A percentile compares a stretch with the other conserved stretches of the same genome.
Evolutionary conservation across 2,888 invertebrate genomes (phyloP).

Genomic region (Pegoplata infirma): DNA sequence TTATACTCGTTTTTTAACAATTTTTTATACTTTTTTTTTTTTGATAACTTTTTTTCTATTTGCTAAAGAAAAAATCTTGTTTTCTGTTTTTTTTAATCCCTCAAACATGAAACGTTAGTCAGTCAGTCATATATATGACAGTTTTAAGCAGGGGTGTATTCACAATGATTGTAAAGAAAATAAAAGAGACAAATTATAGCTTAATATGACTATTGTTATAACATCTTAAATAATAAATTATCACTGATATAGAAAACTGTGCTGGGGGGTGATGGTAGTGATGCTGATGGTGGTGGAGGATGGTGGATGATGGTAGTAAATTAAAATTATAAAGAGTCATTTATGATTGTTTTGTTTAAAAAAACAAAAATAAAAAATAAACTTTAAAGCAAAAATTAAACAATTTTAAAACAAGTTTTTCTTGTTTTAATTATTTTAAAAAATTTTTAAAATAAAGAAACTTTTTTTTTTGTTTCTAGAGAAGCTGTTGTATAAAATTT

Average conservation of each 20-base stretch:
- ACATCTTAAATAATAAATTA: slow-evolving; percentile 42
- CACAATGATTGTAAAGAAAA: slow-evolving; percentile 24
- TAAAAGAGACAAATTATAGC: slow-evolving; percentile 52
- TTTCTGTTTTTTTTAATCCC: slow-evolving; percentile 55
- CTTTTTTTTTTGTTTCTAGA: background rate
- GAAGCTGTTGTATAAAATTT: background rate
- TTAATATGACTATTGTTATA: slow-evolving; percentile 61
- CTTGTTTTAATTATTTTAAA: background rate
- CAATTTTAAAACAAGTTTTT: no score
- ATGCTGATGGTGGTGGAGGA: no score
- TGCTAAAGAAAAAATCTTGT: background rate
- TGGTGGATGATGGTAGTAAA: no score
- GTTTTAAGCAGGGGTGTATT: slow-evolving; percentile 33
- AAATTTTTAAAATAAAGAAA: background rate
- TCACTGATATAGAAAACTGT: background rate
- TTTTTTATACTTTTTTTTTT: slow-evolving; percentile 6
- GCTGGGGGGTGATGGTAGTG: no score
- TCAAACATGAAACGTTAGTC: slow-evolving; percentile 61
- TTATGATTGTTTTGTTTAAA: background rate
- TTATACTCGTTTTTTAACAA: slow-evolving; percentile 15
- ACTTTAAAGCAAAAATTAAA: no score
- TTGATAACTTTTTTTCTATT: slow-evolving; percentile 7
- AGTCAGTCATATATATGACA: slow-evolving; percentile 49
- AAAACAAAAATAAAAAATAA: background rate
- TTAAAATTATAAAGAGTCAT: background rate